Evolutionary conservation across 1,140 invertebrate genomes (phyloP), one percentile per base, ranked within the genome.

Genomic region (Diorhabda carinulata): DNA sequence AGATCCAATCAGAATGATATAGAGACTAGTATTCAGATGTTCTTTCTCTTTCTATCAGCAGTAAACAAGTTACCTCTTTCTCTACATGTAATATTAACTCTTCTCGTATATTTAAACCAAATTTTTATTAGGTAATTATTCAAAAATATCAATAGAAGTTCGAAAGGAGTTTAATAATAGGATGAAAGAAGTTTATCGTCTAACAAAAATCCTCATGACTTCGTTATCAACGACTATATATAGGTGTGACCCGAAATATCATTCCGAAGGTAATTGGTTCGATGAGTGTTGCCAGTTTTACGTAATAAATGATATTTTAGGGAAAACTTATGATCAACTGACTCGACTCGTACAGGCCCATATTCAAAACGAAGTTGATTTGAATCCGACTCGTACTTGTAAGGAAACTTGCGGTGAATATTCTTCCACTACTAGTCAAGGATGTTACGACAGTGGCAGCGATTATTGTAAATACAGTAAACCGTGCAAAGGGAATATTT

Each of bases 301-400:
- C 47, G n/a, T 52, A 8, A 64, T 61, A 57, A 41, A 8, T 52
- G 6, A 52, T 76, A 45, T 79, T 74, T 25, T 69, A 86, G 87
- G 87, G 3, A 81, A 85, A 72, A 94, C 91, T 0, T 95, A 89
- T 75, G 86, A 88, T 3, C 85, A 92, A 78, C 82, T 96, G 40
- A 94, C 90, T 0, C 85, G 90, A 61, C 79, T 95, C 0, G 85
- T 95, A 4, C 92, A 94, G 84, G 93, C 92, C 2, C 93, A 91
- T 76, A 86, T 96, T 43, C 90, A 93, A 70, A 95, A 96, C 80
- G 93, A 95, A 79, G 91, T 93, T 7, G 91, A 94, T 77, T 82
- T 96, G 81, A 94, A 94, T 78, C 70, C 76, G 0, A 84, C 87
- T 2, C 82, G 82, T 5, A 90, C 90, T 0, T 96, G 93, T 78